These are phyloP conservation scores for Tipula lateralis DNA, from an alignment of 2,888 invertebrate genomes.

Conservation along the genomic window DNA sequence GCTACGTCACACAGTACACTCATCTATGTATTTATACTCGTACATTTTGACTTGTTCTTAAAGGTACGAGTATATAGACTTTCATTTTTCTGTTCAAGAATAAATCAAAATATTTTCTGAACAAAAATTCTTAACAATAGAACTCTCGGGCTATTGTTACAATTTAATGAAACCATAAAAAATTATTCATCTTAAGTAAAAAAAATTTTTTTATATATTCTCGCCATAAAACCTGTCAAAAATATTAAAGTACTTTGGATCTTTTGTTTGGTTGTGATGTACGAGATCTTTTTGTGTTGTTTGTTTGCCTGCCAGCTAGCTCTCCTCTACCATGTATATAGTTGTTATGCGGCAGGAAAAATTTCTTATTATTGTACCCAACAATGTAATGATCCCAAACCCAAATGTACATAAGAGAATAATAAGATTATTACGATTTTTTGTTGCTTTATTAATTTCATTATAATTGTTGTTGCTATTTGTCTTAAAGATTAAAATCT, in stretches of 20 bases:
- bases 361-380: not conserved
- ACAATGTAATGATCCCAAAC: not conserved
- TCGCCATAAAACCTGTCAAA: conserved; percentile 24
- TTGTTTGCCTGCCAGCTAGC: not conserved
- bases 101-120: not conserved
- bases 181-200: not conserved
- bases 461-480: not conserved
- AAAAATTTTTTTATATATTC: not conserved
- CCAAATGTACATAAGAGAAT: not conserved
- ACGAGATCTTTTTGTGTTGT: not conserved
- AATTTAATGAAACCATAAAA: conserved; percentile 3
- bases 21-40: not conserved
- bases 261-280: not conserved
- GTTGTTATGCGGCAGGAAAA: not conserved
- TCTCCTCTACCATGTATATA: not conserved
- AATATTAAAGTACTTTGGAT: conserved; percentile 11
- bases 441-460: not conserved
- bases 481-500: not conserved
- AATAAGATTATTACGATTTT: not conserved
- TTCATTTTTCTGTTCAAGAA: not conserved
- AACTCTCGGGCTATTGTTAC: conserved; percentile 13
- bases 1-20: not conserved
- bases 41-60: not conserved
- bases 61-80: not conserved
- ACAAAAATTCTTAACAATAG: not conserved